phyloP scores from a whole-genome alignment of 2,888 invertebrate genomes.

The Drosophila imparisetae region DNA sequence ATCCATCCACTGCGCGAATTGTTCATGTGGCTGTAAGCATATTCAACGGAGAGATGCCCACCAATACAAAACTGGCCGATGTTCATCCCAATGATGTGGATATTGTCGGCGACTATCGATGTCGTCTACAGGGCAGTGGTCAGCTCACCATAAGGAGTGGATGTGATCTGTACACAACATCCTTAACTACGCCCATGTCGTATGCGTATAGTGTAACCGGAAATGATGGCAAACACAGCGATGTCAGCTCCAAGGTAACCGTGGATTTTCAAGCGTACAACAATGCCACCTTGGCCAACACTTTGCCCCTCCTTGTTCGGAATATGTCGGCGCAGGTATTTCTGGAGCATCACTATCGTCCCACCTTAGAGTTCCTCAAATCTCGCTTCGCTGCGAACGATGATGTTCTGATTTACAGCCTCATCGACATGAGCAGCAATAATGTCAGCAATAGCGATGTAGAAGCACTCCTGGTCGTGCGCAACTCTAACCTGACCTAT shows the following conservation, averaged over 20 bases:
- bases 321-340: conserved; percentile 91
- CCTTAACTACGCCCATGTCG: conserved; percentile 88
- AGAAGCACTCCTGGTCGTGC: conserved; percentile 90
- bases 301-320: conserved; percentile 90
- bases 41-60: conserved; percentile 90
- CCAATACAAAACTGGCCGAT: conserved; percentile 92
- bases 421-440: conserved; percentile 86
- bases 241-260: conserved; percentile 94
- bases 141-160: conserved; percentile 90
- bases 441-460: conserved; percentile 80
- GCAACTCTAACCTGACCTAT: conserved; percentile 86
- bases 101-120: conserved; percentile 94
- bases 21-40: conserved; percentile 92
- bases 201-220: conserved; percentile 93
- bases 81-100: conserved; percentile 97
- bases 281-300: conserved; percentile 93
- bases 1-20: conserved; percentile 93
- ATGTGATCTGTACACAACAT: conserved; percentile 92
- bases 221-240: conserved; percentile 94
- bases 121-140: conserved; percentile 89
- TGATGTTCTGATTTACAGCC: conserved; percentile 89
- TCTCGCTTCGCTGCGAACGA: conserved; percentile 87
- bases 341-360: conserved; percentile 90
- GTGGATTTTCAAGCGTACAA: conserved; percentile 93
- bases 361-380: conserved; percentile 89